Conservation (phyloP, 35 echinoderm and acorn worm species). For the Amphiura filiformis region DNA sequence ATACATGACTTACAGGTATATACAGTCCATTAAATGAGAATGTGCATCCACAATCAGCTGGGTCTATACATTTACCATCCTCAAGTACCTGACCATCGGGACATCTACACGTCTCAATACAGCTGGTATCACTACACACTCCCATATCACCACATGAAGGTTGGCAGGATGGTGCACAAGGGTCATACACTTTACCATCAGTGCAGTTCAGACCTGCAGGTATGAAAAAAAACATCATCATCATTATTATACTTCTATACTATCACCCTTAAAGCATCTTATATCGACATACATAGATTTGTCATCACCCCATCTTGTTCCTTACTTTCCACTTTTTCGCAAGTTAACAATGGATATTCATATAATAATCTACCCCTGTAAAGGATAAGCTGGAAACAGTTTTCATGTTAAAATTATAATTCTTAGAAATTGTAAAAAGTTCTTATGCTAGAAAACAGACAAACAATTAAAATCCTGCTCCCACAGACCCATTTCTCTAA, state of each 20-base stretch:
- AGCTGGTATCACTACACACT: slow-evolving; percentile 18
- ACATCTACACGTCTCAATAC: slow-evolving; percentile 70
- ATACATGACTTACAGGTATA: slow-evolving; percentile 50
- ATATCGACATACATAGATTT: neutral
- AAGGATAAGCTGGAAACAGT: neutral
- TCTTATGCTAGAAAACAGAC: too few species aligned
- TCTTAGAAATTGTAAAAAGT: too few species aligned
- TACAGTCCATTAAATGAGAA: slow-evolving; percentile 60
- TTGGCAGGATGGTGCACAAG: slow-evolving; percentile 64
- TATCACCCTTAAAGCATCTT: neutral
- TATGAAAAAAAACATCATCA: neutral
- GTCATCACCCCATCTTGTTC: neutral
- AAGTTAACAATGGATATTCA: neutral
- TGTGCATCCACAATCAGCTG: slow-evolving; percentile 60
- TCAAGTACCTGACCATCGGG: slow-evolving; percentile 54
- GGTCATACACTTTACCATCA: slow-evolving; percentile 47
- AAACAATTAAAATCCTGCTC: too few species aligned
- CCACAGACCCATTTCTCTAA: too few species aligned
- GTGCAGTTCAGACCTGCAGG: slow-evolving; percentile 61
- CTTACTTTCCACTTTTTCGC: neutral
- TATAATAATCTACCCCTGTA: neutral
- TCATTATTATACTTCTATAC: neutral
- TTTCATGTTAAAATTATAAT: too few species aligned
- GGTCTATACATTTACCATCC: slow-evolving; percentile 55
- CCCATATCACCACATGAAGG: slow-evolving; percentile 22